Evolutionary conservation across 64 coral and sea anemone genomes (phyloP).

Genomic region (Montipora efflorescens): DNA sequence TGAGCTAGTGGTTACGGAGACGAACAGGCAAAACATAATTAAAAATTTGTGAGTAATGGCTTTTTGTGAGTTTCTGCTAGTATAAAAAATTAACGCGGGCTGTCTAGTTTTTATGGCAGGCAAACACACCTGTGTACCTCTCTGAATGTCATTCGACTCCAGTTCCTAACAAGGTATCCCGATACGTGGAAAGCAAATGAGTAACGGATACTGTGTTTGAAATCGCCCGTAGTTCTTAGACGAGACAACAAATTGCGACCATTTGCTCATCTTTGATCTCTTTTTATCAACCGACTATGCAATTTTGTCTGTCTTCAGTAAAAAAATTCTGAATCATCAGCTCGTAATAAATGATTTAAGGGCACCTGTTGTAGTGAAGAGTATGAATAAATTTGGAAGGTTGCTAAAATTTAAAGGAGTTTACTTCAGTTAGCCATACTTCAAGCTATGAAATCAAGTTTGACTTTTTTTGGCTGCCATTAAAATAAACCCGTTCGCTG

Average conservation of each 20-base stretch:
- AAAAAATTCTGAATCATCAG: slow-evolving; percentile 75
- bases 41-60: slow-evolving; percentile 86
- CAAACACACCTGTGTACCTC: slow-evolving; percentile 84
- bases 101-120: slow-evolving; percentile 83
- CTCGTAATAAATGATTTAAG: slow-evolving; percentile 80
- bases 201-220: not conserved
- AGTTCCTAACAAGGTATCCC: not conserved
- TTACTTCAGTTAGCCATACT: not conserved
- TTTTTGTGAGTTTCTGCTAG: slow-evolving; percentile 81
- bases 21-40: slow-evolving; percentile 72
- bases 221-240: not conserved
- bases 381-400: slow-evolving; percentile 77
- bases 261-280: slow-evolving; percentile 78
- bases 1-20: slow-evolving; percentile 31
- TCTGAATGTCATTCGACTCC: slow-evolving; percentile 72
- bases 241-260: not conserved
- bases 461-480: slow-evolving; percentile 39
- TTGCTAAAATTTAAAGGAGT: slow-evolving; percentile 26
- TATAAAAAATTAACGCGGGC: slow-evolving; percentile 88
- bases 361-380: slow-evolving; percentile 65
- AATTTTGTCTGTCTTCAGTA: slow-evolving; percentile 65
- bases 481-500: not conserved
- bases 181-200: slow-evolving; percentile 8
- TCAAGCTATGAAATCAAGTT: not conserved
- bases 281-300: slow-evolving; percentile 42